Evolutionary conservation across 2,113 vertebrate genomes (phyloP).

Genomic region (Phocoena phocoena): DNA sequence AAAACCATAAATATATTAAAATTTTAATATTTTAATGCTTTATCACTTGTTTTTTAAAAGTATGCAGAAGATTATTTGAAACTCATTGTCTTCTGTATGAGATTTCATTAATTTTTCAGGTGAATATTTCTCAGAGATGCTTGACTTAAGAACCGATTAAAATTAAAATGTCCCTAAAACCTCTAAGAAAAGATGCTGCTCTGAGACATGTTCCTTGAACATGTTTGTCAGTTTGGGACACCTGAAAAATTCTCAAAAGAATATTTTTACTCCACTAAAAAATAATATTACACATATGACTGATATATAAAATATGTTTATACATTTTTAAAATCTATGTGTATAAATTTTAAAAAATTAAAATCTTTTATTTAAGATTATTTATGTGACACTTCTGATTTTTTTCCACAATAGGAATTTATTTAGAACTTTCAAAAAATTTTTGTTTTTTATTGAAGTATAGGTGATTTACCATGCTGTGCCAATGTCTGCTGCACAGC

Average conservation of each 20-base stretch:
- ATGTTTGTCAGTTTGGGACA: constrained; percentile 74
- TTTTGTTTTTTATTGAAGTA: too few species aligned
- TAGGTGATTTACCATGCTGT: too few species aligned
- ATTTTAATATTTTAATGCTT: constrained; percentile 18
- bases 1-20: neutral
- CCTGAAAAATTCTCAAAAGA: constrained; percentile 66
- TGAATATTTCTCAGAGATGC: constrained; percentile 77
- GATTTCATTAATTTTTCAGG: constrained; percentile 81
- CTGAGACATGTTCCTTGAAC: constrained; percentile 52
- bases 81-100: constrained; percentile 70
- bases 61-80: constrained; percentile 66
- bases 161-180: constrained; percentile 81
- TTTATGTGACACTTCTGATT: neutral
- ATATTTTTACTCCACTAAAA: constrained; percentile 74
- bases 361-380: neutral
- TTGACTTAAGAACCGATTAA: constrained; percentile 83
- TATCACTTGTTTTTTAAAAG: neutral
- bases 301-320: neutral
- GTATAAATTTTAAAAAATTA: neutral
- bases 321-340: neutral
- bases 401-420: neutral
- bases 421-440: neutral
- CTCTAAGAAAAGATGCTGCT: constrained; percentile 64
- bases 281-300: constrained; percentile 64
- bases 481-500: too few species aligned